Evolutionary conservation across 2,113 vertebrate genomes (phyloP).

Genomic region (Psettodes erumei): DNA sequence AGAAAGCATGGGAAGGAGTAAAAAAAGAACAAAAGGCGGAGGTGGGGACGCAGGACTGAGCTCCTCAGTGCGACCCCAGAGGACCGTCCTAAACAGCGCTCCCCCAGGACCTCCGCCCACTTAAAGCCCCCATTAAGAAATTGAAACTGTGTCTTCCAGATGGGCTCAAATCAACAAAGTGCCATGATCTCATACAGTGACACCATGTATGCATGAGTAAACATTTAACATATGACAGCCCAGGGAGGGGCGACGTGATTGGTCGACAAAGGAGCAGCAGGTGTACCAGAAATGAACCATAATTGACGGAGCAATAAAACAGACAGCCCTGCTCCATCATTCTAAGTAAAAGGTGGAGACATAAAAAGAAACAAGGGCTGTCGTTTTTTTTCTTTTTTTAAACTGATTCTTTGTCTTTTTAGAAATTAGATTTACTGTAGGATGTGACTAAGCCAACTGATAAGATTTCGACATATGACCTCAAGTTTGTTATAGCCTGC

Average conservation of each 20-base stretch:
- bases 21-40: constrained; percentile 42
- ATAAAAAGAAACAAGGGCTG: constrained; percentile 27
- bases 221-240: constrained; percentile 43
- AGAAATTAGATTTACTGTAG: constrained; percentile 60
- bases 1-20: constrained; percentile 27
- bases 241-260: constrained; percentile 13
- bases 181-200: constrained; percentile 67
- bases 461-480: constrained; percentile 54
- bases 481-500: constrained; percentile 56
- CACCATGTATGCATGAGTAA: constrained; percentile 53
- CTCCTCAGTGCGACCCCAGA: constrained; percentile 48
- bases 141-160: constrained; percentile 74
- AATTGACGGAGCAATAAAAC: constrained; percentile 42
- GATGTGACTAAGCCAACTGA: constrained; percentile 54
- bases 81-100: constrained; percentile 60
- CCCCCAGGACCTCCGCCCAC: constrained; percentile 61
- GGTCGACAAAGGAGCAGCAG: constrained; percentile 55
- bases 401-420: constrained; percentile 38
- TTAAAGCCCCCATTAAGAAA: constrained; percentile 76
- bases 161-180: constrained; percentile 72
- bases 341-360: constrained; percentile 39
- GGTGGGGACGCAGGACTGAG: constrained; percentile 32
- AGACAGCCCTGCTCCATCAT: constrained; percentile 21
- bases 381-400: no score
- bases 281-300: constrained; percentile 46